phyloP scores from a whole-genome alignment of 2,797 vertebrate genomes.

The Cheracebus regulus region DNA sequence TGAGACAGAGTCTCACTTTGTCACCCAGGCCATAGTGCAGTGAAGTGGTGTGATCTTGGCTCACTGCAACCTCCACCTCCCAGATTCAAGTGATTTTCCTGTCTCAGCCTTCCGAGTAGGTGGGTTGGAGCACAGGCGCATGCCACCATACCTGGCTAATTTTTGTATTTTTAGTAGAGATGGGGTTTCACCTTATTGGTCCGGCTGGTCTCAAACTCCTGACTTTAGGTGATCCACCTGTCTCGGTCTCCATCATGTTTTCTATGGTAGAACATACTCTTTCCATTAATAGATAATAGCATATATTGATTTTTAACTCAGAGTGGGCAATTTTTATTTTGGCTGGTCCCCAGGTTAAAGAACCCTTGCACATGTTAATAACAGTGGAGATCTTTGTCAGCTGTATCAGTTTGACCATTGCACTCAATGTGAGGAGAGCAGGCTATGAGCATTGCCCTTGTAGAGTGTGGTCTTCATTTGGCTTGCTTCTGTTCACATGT shows the following conservation, averaged over 20 bases:
- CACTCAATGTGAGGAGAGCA: accelerated
- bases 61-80: not conserved
- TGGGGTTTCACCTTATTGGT: not conserved
- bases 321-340: not conserved
- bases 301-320: not conserved
- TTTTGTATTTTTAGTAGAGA: not conserved
- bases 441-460: not conserved
- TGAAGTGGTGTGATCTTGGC: not conserved
- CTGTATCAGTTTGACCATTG: accelerated
- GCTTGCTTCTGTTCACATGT: not conserved
- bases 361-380: accelerated
- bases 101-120: not conserved
- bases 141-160: not conserved
- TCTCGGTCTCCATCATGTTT: not conserved
- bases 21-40: not conserved
- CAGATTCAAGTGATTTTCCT: not conserved
- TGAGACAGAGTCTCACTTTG: not conserved
- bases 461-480: accelerated
- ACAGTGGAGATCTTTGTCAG: accelerated
- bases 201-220: not conserved
- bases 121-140: not conserved
- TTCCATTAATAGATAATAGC: not conserved
- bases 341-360: not conserved
- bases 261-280: not conserved
- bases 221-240: not conserved